These are phyloP conservation scores for Rhimphoctona megacephalus DNA, from an alignment of 2,888 invertebrate genomes.

Conservation along the genomic window DNA sequence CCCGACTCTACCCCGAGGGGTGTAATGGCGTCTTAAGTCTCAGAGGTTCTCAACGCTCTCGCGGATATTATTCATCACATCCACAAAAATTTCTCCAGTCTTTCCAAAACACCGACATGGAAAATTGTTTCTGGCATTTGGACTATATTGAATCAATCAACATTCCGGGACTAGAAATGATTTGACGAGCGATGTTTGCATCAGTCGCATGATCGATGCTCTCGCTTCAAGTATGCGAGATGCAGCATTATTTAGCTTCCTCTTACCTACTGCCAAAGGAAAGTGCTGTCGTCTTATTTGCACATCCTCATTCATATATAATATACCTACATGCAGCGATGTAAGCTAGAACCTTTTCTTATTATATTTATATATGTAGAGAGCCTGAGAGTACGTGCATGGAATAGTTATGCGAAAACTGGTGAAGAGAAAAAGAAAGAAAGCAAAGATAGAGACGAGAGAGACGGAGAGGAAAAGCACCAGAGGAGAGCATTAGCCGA, in stretches of 20 bases:
- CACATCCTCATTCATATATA: slow-evolving; percentile 56
- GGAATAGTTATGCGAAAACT: slow-evolving; percentile 57
- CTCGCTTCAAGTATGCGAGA: not conserved
- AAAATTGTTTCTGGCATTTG: not conserved
- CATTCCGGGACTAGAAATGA: not conserved
- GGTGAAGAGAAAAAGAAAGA: slow-evolving; percentile 15
- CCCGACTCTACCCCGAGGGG: slow-evolving; percentile 77
- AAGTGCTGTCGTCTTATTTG: slow-evolving; percentile 60
- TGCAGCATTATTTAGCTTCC: slow-evolving; percentile 46
- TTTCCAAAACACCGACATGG: not conserved
- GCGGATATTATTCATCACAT: slow-evolving; percentile 20
- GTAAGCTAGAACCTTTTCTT: slow-evolving; percentile 28
- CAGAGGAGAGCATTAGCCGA: slow-evolving; percentile 48
- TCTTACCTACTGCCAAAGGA: slow-evolving; percentile 47
- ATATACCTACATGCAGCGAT: slow-evolving; percentile 31
- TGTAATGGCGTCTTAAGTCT: slow-evolving; percentile 85
- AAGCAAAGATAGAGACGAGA: not conserved
- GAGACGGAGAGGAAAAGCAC: slow-evolving; percentile 27
- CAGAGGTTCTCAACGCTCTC: slow-evolving; percentile 80
- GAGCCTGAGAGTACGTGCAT: slow-evolving; percentile 58
- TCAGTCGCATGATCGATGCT: not conserved
- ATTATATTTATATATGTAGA: slow-evolving; percentile 36
- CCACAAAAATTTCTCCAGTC: not conserved
- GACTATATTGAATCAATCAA: not conserved
- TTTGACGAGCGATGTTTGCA: not conserved